Evolutionary conservation across 2,113 vertebrate genomes (phyloP), one percentile per base, ranked within the genome.

Genomic region (Perognathus longimembris): DNA sequence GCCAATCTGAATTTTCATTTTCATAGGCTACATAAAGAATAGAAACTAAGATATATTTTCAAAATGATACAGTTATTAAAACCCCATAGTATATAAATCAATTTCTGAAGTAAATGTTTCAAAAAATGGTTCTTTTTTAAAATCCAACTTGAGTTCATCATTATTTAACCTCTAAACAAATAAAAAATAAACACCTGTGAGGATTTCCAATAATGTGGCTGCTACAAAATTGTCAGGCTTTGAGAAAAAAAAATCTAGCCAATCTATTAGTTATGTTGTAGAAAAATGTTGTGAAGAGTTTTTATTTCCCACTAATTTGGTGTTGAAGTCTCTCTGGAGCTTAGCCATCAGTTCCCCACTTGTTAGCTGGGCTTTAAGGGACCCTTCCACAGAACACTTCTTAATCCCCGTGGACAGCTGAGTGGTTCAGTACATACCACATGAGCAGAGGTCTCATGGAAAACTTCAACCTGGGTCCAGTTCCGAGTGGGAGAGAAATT

Each of bases 41-140:
- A 24, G 34, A 24, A 21, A 28, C 45, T 45, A 45, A 45, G 9
- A 45, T 63, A 63, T 3, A 50, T 21, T 69, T 69, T 79, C 71
- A 88, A 74, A 86, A 90, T 79, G 0, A 78, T 22, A 91, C 10
- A 45, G 74, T 80, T 28, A 93, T 74, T 88, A 91, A 79, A 95
- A 4, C 11, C 34, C 26, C 45, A 63, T 6, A 64, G 5, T 28
- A 85, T 45, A 85, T 85, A 67, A 81, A 69, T 80, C 18, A 32
- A 7, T 42, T 87, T 67, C 61, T 79, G 30, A 93, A 90, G 63
- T 18, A 22, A 30, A 84, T 12, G 61, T 71, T 66, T 75, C 32
- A 20, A 85, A 64, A 42, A 66, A 26, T 81, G 38, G 12, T 42
- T 63, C 8, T 34, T 61, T 75, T 61, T 61, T 32, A 1, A 76